A percentile compares a stretch with the other conserved stretches of the same genome.
These are phyloP conservation scores for Diabrotica balteata DNA, from an alignment of 2,888 invertebrate species.

Conservation along the genomic window DNA sequence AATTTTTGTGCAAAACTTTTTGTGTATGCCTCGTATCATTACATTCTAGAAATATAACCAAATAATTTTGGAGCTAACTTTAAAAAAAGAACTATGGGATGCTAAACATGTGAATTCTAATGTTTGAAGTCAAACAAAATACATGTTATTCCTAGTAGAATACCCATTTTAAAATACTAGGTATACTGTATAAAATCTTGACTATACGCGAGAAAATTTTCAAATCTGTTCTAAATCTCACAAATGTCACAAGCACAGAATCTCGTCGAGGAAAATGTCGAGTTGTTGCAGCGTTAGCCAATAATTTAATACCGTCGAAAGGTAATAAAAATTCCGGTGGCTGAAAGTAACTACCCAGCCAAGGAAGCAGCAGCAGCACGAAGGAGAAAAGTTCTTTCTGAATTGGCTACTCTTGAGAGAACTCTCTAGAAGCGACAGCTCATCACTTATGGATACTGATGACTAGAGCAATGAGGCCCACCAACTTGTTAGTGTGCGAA, in stretches of 20 bases:
- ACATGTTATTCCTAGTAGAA: too few relatives aligned
- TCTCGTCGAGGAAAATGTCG: constrained; percentile 12
- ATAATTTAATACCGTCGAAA: constrained; percentile 54
- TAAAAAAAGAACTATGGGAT: too few relatives aligned
- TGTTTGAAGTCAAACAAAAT: too few relatives aligned
- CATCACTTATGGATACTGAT: constrained; percentile 83
- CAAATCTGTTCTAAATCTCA: constrained; percentile 6
- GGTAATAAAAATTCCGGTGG: constrained; percentile 53
- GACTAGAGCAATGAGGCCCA: constrained; percentile 71
- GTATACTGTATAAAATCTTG: too few relatives aligned
- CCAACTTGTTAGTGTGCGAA: constrained; percentile 56
- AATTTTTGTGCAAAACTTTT: too few relatives aligned
- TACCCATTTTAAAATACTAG: too few relatives aligned
- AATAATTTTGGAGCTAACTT: too few relatives aligned
- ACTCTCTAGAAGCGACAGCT: constrained; percentile 54
- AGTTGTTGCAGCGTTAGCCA: constrained; percentile 47
- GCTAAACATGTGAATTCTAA: too few relatives aligned
- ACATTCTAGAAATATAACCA: too few relatives aligned
- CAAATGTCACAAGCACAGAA: neutral
- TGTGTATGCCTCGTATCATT: too few relatives aligned
- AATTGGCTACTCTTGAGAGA: constrained; percentile 55
- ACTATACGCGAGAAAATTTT: too few relatives aligned
- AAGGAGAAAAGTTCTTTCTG: constrained; percentile 48
- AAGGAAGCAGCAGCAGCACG: constrained; percentile 23
- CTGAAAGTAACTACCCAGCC: constrained; percentile 35